phyloP scores from a whole-genome alignment of 2,888 invertebrate genomes.

The Hydroisotoma schaefferi region DNA sequence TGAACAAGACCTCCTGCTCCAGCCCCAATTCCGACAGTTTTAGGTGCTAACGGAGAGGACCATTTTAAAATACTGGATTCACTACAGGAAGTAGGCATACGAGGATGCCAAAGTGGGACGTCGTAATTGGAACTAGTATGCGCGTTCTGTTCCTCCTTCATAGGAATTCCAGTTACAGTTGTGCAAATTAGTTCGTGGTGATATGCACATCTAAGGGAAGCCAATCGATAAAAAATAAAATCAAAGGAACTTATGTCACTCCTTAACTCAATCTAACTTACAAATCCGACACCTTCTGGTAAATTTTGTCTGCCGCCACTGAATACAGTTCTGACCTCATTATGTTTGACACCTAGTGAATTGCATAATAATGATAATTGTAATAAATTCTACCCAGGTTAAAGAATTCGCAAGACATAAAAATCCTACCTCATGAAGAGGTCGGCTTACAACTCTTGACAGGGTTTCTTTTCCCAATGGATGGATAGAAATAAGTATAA shows the following conservation, averaged over 20 bases:
- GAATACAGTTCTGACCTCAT: conserved; percentile 36
- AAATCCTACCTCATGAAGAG: conserved; percentile 61
- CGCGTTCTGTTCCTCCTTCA: conserved; percentile 99
- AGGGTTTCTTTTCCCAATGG: conserved; percentile 68
- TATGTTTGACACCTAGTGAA: conserved; percentile 28
- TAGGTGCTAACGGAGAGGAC: conserved; percentile 72
- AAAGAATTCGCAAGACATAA: not conserved
- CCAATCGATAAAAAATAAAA: not conserved
- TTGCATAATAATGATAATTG: not conserved
- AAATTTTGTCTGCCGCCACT: conserved; percentile 31
- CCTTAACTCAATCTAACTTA: conserved; percentile 15
- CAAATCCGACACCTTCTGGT: conserved; percentile 37
- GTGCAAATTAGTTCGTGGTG: conserved; percentile 92
- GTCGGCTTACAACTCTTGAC: conserved; percentile 70
- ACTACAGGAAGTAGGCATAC: conserved; percentile 31
- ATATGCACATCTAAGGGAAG: conserved; percentile 48
- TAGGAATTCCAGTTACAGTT: conserved; percentile 96
- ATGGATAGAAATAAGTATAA: conserved; percentile 83
- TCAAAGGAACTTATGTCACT: not conserved
- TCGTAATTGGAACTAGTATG: conserved; percentile 98
- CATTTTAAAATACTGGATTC: conserved; percentile 72
- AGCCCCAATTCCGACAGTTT: conserved; percentile 37
- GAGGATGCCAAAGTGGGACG: conserved; percentile 90
- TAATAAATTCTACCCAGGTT: not conserved
- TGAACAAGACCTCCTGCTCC: conserved; percentile 56